A percentile compares a stretch with the other conserved stretches of the same genome.
phyloP scores from a whole-genome alignment of 2,113 vertebrate species.

The Pituophis catenifer region DNA sequence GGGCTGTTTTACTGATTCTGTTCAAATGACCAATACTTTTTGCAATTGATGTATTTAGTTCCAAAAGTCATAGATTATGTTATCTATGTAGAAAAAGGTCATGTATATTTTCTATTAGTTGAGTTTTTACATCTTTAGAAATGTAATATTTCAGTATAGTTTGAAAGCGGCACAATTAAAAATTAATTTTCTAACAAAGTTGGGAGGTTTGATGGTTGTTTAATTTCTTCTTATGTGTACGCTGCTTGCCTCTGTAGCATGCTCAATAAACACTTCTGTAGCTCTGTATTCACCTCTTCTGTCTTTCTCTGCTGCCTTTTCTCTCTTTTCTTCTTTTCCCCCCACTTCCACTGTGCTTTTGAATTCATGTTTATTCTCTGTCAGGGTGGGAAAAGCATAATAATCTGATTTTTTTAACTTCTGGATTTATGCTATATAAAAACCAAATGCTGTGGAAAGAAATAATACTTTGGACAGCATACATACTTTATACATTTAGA shows the following conservation, averaged over 20 bases:
- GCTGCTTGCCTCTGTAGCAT: conserved; percentile 96
- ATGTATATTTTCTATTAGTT: conserved; percentile 90
- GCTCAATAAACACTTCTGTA: conserved; percentile 98
- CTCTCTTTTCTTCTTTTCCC: conserved; percentile 77
- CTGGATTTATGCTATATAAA: conserved; percentile 65
- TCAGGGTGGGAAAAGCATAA: conserved; percentile 78
- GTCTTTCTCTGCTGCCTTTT: conserved; percentile 83
- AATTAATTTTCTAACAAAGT: conserved; percentile 88
- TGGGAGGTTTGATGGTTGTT: conserved; percentile 84
- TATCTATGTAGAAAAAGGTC: conserved; percentile 79
- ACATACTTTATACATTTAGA: conserved; percentile 52
- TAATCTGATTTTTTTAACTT: conserved; percentile 46
- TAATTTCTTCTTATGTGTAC: conserved; percentile 84
- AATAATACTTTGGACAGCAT: conserved; percentile 43
- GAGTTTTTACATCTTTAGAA: conserved; percentile 88
- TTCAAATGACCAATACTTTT: conserved; percentile 83
- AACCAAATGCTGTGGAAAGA: conserved; percentile 68
- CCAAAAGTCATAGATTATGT: conserved; percentile 80
- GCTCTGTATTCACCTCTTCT: conserved; percentile 86
- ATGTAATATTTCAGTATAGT: conserved; percentile 87
- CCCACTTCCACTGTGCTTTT: conserved; percentile 81
- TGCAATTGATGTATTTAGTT: conserved; percentile 80
- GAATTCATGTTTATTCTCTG: conserved; percentile 77
- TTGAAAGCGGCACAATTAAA: conserved; percentile 95
- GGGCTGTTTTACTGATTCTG: conserved; percentile 76